A percentile compares a stretch with the other conserved stretches of the same genome.
These are phyloP conservation scores for Apis florea DNA, from an alignment of 1,140 invertebrate species.

Conservation along the genomic window DNA sequence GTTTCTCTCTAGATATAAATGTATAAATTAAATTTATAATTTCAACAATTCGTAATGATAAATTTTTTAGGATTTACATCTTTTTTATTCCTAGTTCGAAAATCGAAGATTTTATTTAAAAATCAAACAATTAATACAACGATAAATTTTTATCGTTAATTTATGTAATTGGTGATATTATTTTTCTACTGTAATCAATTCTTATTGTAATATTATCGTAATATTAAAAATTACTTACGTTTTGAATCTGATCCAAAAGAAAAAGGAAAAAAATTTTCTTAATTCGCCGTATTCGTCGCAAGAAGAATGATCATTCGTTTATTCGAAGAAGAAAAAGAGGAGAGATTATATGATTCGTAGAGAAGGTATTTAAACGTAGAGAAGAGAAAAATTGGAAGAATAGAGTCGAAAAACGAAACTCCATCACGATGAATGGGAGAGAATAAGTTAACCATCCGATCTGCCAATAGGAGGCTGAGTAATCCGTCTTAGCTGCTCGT, in stretches of 20 bases:
- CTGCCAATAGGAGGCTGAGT: conserved; percentile 45
- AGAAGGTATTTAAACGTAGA: background rate
- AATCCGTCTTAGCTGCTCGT: conserved; percentile 52
- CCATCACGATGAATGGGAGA: conserved; percentile 33
- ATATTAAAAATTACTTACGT: too few species aligned
- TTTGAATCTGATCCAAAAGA: too few species aligned
- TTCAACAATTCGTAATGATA: background rate
- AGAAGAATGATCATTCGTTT: background rate
- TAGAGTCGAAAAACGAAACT: conserved; percentile 25
- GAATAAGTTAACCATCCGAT: conserved; percentile 58
- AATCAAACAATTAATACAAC: too few species aligned
- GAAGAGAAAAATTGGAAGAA: background rate
- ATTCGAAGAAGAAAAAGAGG: background rate
- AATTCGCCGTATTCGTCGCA: too few species aligned
- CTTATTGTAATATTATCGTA: too few species aligned
- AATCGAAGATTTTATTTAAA: too few species aligned
- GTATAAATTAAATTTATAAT: conserved; percentile 20
- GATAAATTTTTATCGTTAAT: too few species aligned
- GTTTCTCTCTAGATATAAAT: background rate
- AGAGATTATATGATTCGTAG: background rate
- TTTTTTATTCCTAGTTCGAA: too few species aligned
- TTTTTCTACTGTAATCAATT: too few species aligned
- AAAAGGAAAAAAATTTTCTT: too few species aligned
- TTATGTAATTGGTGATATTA: too few species aligned
- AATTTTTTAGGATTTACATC: too few species aligned